Conservation (phyloP, 1,140 invertebrate genomes). For the Drosophila ercepeae region DNA sequence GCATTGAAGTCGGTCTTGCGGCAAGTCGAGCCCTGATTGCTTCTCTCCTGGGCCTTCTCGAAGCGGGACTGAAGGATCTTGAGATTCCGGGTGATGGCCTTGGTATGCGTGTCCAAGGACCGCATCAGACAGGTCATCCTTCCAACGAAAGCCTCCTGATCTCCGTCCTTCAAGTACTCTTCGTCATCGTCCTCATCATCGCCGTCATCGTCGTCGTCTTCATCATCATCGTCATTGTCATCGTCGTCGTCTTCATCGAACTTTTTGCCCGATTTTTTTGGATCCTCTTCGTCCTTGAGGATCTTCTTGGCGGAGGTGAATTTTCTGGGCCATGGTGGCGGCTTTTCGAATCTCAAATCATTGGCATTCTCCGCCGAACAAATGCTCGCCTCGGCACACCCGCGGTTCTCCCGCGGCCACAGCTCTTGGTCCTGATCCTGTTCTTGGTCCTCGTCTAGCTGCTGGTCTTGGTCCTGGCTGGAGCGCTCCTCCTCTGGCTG, state of each 20-base stretch:
- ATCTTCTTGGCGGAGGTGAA: neutral
- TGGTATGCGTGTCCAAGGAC: conserved; percentile 1
- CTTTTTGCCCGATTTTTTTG: neutral
- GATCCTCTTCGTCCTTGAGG: neutral
- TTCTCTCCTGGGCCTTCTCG: neutral
- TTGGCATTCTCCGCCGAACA: conserved; percentile 24
- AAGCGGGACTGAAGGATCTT: neutral
- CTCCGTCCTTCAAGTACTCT: neutral
- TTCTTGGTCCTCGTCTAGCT: neutral
- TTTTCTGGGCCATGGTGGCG: too few relatives aligned
- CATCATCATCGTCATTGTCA: conserved; percentile 12
- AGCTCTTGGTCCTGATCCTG: neutral
- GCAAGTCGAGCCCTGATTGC: neutral
- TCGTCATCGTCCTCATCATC: neutral
- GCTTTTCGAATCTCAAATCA: conserved; percentile 17
- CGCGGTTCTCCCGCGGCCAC: neutral
- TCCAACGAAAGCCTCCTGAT: conserved; percentile 1
- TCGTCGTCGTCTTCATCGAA: conserved; percentile 27
- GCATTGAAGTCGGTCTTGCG: neutral
- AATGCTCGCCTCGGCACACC: neutral
- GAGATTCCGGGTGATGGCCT: conserved; percentile 1
- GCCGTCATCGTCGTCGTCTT: neutral
- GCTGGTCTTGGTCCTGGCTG: neutral
- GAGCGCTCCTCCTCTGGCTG: neutral
- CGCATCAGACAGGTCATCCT: conserved; percentile 17